A percentile compares a stretch with the other conserved stretches of the same genome.
Conservation (phyloP, 2,797 vertebrate species). For the Sebastes vulpes region DNA sequence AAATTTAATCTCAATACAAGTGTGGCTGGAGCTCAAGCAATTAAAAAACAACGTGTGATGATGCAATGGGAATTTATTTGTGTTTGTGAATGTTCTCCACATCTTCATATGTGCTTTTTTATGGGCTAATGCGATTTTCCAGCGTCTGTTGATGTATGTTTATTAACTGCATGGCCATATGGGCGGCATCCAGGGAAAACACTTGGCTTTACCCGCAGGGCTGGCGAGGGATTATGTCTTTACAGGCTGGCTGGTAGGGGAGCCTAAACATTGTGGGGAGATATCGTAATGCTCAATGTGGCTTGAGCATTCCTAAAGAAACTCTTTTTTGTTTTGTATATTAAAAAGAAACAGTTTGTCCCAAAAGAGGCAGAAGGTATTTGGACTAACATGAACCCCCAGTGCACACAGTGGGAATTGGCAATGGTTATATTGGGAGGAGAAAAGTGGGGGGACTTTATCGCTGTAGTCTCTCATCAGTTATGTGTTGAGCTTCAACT, state of each 20-base stretch:
- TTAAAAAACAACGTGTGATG: neutral
- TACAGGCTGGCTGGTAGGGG: neutral
- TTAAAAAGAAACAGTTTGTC: neutral
- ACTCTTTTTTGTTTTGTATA: neutral
- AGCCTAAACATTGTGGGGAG: neutral
- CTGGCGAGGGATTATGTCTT: neutral
- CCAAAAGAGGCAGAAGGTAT: neutral
- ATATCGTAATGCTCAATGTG: neutral
- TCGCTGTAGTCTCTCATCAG: constrained; percentile 2
- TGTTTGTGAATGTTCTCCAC: neutral
- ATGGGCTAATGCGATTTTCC: constrained; percentile 14
- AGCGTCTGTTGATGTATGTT: constrained; percentile 23
- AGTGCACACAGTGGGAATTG: neutral
- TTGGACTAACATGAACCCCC: neutral
- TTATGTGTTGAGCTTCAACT: constrained; percentile 25
- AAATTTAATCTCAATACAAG: neutral
- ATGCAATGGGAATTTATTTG: neutral
- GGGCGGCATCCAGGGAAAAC: neutral
- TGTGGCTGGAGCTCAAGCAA: neutral
- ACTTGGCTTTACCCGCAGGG: neutral
- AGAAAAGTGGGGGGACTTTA: neutral
- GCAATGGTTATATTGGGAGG: neutral
- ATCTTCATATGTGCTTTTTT: neutral
- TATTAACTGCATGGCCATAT: neutral
- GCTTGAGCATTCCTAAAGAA: neutral